Evolutionary conservation across 2,113 vertebrate genomes (phyloP).

Genomic region (Ellobius talpinus): DNA sequence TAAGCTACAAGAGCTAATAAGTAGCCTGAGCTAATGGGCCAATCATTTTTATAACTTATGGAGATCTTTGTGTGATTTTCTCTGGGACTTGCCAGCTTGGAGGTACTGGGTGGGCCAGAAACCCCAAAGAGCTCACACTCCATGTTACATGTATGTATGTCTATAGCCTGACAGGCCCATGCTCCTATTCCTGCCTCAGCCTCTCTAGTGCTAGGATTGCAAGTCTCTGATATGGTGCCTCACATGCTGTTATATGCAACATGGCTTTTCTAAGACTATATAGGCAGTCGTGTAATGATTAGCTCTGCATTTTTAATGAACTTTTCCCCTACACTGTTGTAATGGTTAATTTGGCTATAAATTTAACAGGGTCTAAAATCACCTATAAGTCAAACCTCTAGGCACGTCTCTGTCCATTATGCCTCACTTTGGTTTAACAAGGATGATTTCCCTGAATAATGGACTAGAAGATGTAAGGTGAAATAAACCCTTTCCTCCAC

Average conservation of each 20-base stretch:
- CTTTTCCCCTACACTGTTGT: not conserved
- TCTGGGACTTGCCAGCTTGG: no score
- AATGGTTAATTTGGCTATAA: not conserved
- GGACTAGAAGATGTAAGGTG: not conserved
- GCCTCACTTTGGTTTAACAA: not conserved
- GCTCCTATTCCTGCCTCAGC: not conserved
- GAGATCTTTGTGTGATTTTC: no score
- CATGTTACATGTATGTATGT: no score
- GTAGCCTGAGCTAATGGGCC: no score
- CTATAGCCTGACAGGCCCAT: no score
- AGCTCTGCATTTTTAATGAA: not conserved
- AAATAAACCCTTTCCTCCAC: fast-evolving
- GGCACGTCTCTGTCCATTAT: not conserved
- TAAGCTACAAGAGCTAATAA: no score
- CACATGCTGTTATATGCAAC: not conserved
- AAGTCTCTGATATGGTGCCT: not conserved
- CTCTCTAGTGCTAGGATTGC: no score
- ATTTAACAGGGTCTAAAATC: not conserved
- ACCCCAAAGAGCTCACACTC: no score
- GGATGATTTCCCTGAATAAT: not conserved
- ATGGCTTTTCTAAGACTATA: not conserved
- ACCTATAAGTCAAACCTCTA: not conserved
- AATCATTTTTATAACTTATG: no score
- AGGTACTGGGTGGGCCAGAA: no score
- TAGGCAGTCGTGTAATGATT: not conserved